A percentile compares a stretch with the other conserved stretches of the same genome.
phyloP scores from a whole-genome alignment of 1,140 invertebrate species.

The Cephus cinctus region DNA sequence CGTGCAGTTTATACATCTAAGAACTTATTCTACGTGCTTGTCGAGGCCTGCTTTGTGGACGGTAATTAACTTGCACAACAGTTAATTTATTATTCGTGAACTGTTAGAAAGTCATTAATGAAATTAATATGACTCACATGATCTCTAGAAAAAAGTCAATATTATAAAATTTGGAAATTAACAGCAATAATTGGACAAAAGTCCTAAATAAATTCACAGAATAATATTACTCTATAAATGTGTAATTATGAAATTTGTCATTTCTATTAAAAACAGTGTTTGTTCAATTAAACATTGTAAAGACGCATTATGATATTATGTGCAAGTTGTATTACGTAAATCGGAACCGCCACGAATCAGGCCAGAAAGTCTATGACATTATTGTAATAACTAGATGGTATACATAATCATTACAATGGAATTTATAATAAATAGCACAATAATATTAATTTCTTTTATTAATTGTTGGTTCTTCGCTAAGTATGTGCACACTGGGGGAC shows the following conservation, averaged over 20 bases:
- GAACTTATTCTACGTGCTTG: not conserved
- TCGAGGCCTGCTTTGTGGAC: constrained; percentile 33
- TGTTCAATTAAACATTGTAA: too few relatives aligned
- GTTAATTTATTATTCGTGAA: not conserved
- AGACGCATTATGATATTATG: too few relatives aligned
- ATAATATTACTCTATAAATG: not conserved
- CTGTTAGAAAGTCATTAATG: too few relatives aligned
- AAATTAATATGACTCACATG: not conserved
- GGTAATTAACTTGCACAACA: not conserved
- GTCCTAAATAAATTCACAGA: not conserved
- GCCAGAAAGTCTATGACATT: constrained; percentile 30
- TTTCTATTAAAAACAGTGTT: too few relatives aligned
- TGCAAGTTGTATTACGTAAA: too few relatives aligned
- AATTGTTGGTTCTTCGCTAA: constrained; percentile 32
- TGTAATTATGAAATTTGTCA: too few relatives aligned
- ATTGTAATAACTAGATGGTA: constrained; percentile 15
- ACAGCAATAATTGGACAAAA: not conserved
- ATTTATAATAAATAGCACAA: constrained; percentile 46
- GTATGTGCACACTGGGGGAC: constrained; percentile 27
- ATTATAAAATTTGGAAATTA: not conserved
- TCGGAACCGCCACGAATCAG: constrained; percentile 30
- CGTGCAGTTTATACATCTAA: constrained; percentile 5
- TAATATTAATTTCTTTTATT: constrained; percentile 37
- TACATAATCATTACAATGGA: constrained; percentile 20
- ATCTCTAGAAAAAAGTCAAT: not conserved